Percentiles rank a stretch among this genome's conserved stretches.
Evolutionary conservation across 2,888 invertebrate species (phyloP).

Genomic region (Syritta pipiens): DNA sequence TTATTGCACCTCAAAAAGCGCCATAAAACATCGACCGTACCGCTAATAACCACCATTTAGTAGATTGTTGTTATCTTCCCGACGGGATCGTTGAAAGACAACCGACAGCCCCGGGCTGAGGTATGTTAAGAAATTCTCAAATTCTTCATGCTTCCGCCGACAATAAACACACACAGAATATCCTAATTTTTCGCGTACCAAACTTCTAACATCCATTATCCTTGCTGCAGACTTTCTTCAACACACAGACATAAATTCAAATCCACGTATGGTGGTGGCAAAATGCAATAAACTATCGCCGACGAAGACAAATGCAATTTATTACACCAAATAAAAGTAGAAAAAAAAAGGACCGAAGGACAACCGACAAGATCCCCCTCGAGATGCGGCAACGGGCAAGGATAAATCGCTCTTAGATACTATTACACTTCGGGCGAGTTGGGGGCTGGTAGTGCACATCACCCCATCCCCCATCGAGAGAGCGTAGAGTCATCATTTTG

Average conservation of each 20-base stretch:
- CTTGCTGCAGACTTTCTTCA: constrained; percentile 36
- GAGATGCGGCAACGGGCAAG: constrained; percentile 64
- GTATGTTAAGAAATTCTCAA: constrained; percentile 40
- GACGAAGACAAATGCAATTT: constrained; percentile 65
- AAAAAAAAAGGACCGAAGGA: constrained; percentile 37
- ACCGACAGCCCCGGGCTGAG: constrained; percentile 1
- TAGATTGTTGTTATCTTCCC: constrained; percentile 34
- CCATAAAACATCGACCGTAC: constrained; percentile 30
- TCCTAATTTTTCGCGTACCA: constrained; percentile 56
- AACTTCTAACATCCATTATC: constrained; percentile 60
- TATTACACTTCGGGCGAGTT: constrained; percentile 34
- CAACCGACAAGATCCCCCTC: constrained; percentile 66
- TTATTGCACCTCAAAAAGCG: constrained; percentile 30
- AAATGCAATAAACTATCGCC: constrained; percentile 67
- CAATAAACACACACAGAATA: constrained; percentile 40
- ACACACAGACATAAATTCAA: constrained; percentile 54
- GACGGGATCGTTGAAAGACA: constrained; percentile 29
- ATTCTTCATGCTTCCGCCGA: constrained; percentile 31
- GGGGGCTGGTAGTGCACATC: constrained; percentile 14
- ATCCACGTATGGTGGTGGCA: constrained; percentile 51
- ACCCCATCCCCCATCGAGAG: constrained; percentile 4
- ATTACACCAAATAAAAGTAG: constrained; percentile 58
- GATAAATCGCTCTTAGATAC: constrained; percentile 67
- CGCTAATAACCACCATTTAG: constrained; percentile 49
- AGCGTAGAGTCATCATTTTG: constrained; percentile 56